Conservation (phyloP, 2,888 invertebrate species). For the Cataglyphis rosenhaueri region DNA sequence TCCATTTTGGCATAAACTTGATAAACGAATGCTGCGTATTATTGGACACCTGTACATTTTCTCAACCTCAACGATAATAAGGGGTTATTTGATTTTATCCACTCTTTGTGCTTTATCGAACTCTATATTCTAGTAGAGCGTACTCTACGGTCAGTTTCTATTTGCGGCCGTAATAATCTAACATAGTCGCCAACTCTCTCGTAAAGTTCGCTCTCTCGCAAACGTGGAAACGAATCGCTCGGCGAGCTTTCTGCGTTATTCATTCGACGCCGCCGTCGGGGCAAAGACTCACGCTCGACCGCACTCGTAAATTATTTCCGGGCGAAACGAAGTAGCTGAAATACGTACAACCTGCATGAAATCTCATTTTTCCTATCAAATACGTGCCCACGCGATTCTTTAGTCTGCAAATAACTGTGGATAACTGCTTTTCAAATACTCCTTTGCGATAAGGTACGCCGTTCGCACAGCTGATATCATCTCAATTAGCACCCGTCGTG, state of each 20-base stretch:
- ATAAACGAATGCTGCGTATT: constrained; percentile 15
- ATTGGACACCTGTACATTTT: constrained; percentile 28
- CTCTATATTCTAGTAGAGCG: constrained; percentile 28
- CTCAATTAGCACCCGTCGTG: constrained; percentile 49
- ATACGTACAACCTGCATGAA: constrained; percentile 38
- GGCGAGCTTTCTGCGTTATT: constrained; percentile 57
- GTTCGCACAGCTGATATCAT: constrained; percentile 32
- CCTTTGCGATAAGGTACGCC: constrained; percentile 25
- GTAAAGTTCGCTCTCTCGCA: constrained; percentile 36
- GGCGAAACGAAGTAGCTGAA: constrained; percentile 40
- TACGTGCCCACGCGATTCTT: constrained; percentile 27
- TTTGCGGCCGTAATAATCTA: constrained; percentile 57
- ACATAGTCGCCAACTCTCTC: constrained; percentile 35
- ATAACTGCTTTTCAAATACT: constrained; percentile 31
- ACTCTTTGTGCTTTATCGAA: constrained; percentile 26
- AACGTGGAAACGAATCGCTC: constrained; percentile 48
- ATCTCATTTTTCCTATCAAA: constrained; percentile 39
- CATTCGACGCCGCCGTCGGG: constrained; percentile 49
- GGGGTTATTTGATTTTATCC: constrained; percentile 45
- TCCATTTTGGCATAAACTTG: constrained; percentile 6
- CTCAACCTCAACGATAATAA: constrained; percentile 27
- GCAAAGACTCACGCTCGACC: constrained; percentile 47
- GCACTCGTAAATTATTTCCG: constrained; percentile 57
- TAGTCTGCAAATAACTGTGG: constrained; percentile 14
- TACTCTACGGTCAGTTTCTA: constrained; percentile 49